A percentile compares a stretch with the other conserved stretches of the same genome.
These are phyloP conservation scores for Poecilia picta DNA, from an alignment of 2,797 vertebrate species.

Conservation along the genomic window DNA sequence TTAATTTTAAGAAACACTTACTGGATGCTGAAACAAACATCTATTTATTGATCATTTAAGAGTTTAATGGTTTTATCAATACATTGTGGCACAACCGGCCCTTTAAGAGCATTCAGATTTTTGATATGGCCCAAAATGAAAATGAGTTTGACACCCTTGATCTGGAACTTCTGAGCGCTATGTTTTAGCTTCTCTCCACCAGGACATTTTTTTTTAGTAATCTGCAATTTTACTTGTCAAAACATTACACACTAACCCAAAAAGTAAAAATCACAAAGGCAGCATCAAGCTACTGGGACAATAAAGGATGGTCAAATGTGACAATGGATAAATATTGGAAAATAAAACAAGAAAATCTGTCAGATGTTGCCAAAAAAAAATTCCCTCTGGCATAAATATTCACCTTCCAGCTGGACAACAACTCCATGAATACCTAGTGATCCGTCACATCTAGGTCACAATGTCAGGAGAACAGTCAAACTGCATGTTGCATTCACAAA, in stretches of 20 bases:
- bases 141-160: too few relatives aligned
- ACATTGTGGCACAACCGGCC: too few relatives aligned
- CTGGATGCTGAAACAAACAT: too few relatives aligned
- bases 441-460: not conserved
- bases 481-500: not conserved
- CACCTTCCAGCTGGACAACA: not conserved
- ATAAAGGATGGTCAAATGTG: not conserved
- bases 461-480: not conserved
- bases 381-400: not conserved
- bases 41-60: too few relatives aligned
- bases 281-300: not conserved
- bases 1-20: too few relatives aligned
- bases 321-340: not conserved
- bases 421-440: not conserved
- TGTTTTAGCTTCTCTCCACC: not conserved
- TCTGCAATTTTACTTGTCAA: not conserved
- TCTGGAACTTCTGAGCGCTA: too few relatives aligned
- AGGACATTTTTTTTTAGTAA: not conserved
- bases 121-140: too few relatives aligned
- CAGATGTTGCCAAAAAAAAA: not conserved
- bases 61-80: too few relatives aligned
- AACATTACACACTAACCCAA: not conserved
- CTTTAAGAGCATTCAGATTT: too few relatives aligned
- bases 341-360: not conserved
- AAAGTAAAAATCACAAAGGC: not conserved